Evolutionary conservation across 2,888 invertebrate species (phyloP), one percentile per base, ranked within the genome.

Genomic region (Rhagonycha fulva): DNA sequence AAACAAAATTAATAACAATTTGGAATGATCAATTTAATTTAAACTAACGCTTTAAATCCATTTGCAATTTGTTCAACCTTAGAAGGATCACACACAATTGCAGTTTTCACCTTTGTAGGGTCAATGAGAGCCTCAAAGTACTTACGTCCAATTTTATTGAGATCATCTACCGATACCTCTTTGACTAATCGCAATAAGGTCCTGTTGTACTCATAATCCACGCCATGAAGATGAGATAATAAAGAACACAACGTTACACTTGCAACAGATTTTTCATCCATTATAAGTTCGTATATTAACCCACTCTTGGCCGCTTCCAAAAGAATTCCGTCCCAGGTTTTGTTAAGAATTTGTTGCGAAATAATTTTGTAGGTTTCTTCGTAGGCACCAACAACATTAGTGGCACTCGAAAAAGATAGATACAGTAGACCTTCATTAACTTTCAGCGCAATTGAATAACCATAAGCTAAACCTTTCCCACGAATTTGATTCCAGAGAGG

Each of bases 401-500:
- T 93, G 61, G 96, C 94, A 83, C 92, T 91, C 84, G 93, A 93
- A 68, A 97, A 91, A 0, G 92, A 89, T 83, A 97, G 91, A 82
- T 92, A 92, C 62, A 96, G 86, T 24, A 94, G 88, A 3, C 94
- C 95, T 87, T 94, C 93, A 84, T 92, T 90, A 4, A 90, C 90
- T 79, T 91, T 89, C 26, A 92, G 86, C 71, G 89, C 88, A 82
- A 95, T 91, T 82, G 90, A 90, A 88, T 94, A 96, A 71, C 93
- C 91, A 88, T 98, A 98, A 0, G 97, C 92, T 71, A 95, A 91
- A 0, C 97, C 97, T 83, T 93, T 92, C 61, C 97, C 97, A 81
- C 98, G 91, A 80, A 98, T 94, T 86, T 94, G 91, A 71, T 93
- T 92, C 95, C 96, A 97, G 92, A 97, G 92, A 24, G 96, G 96